These are phyloP conservation scores for Dicaeum eximium DNA, from an alignment of 2,113 vertebrate species.

Conservation along the genomic window DNA sequence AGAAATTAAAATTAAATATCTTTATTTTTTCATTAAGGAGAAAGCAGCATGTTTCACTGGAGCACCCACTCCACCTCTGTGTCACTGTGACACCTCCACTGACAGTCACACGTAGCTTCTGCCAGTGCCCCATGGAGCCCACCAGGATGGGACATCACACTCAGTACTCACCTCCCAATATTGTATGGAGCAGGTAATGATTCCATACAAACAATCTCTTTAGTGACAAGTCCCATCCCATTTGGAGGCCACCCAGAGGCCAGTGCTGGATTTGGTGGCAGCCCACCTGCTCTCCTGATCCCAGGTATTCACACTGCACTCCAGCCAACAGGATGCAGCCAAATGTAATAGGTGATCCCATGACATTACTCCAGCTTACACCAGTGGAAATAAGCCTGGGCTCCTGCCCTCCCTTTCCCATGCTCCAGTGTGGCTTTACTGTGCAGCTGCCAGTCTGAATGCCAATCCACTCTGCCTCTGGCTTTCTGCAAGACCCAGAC, in stretches of 20 bases:
- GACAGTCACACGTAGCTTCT: neutral
- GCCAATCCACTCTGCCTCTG: neutral
- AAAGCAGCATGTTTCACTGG: neutral
- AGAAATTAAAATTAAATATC: neutral
- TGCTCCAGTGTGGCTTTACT: neutral
- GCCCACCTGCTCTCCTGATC: neutral
- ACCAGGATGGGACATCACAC: neutral
- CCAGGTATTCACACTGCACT: rapidly evolving
- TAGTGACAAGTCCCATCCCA: neutral
- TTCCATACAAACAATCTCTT: neutral
- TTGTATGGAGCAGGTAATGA: neutral
- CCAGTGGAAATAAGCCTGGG: neutral
- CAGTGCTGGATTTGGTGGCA: neutral
- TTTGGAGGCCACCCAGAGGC: neutral
- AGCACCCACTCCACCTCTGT: neutral
- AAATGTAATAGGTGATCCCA: neutral
- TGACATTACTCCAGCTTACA: neutral
- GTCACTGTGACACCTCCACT: neutral
- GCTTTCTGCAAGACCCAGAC: neutral
- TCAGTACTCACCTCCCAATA: neutral
- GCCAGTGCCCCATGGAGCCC: neutral
- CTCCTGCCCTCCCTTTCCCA: neutral
- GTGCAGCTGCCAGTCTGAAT: neutral
- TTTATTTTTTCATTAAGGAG: neutral
- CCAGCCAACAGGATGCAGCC: neutral